These are phyloP conservation scores for Luperina nickerlii DNA, from an alignment of 2,888 invertebrate species.

Conservation along the genomic window DNA sequence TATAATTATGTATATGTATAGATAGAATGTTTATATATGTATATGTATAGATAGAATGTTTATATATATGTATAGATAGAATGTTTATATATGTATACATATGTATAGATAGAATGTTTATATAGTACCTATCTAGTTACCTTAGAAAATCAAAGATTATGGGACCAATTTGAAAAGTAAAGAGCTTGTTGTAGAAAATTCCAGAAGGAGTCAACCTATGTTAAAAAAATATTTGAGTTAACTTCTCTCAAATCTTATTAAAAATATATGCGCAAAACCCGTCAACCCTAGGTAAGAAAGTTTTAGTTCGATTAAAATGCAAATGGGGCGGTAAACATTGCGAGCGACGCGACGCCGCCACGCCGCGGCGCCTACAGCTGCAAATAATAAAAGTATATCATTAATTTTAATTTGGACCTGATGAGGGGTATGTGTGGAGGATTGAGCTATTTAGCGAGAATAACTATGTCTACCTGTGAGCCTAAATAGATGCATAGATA, in stretches of 20 bases:
- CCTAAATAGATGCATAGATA: neutral
- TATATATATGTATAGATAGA: too few species aligned
- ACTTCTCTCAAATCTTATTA: neutral
- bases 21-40: too few species aligned
- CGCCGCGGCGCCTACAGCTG: slow-evolving; percentile 62
- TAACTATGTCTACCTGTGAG: neutral
- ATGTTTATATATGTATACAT: too few species aligned
- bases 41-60: too few species aligned
- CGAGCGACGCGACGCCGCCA: slow-evolving; percentile 68
- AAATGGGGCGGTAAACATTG: slow-evolving; percentile 76
- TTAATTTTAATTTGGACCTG: slow-evolving; percentile 60
- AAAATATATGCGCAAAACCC: neutral
- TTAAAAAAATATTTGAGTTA: neutral
- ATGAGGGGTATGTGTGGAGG: slow-evolving; percentile 19
- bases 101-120: too few species aligned
- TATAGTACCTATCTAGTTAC: neutral
- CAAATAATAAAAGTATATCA: slow-evolving; percentile 62
- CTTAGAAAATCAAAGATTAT: neutral
- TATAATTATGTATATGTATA: too few species aligned
- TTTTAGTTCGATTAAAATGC: slow-evolving; percentile 85
- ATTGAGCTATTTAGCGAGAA: slow-evolving; percentile 20
- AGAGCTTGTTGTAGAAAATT: neutral
- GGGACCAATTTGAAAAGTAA: neutral
- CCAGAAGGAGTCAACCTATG: neutral
- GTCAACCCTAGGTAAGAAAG: slow-evolving; percentile 66